Conservation (phyloP, 2,797 vertebrate species). For the Trichosurus vulpecula region DNA sequence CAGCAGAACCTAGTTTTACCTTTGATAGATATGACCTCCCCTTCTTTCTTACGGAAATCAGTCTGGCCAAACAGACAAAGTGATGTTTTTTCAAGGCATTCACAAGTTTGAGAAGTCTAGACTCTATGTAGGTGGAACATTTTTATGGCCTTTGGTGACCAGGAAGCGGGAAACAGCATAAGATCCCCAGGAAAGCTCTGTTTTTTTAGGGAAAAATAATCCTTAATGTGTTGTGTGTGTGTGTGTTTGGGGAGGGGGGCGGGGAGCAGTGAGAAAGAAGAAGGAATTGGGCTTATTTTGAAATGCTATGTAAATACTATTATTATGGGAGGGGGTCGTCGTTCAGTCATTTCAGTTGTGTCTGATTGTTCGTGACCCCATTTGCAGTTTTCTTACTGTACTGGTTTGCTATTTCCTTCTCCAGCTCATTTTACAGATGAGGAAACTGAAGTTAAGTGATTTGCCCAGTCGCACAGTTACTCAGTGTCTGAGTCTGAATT, state of each 20-base stretch:
- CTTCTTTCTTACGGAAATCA: background rate
- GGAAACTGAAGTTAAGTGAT: background rate
- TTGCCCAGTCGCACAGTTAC: background rate
- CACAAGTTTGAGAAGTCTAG: background rate
- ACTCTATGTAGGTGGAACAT: background rate
- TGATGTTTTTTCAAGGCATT: background rate
- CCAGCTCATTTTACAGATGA: background rate
- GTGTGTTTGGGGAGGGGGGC: no score
- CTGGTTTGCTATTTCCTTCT: background rate
- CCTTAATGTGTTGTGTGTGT: no score
- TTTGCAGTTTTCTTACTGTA: background rate
- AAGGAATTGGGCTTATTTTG: no score
- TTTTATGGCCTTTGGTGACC: background rate
- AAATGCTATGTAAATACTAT: background rate
- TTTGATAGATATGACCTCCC: no score
- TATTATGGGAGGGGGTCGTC: background rate
- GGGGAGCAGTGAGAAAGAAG: no score
- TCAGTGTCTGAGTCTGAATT: background rate
- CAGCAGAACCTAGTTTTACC: background rate
- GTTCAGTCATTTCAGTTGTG: background rate
- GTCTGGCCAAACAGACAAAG: background rate
- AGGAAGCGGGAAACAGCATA: background rate
- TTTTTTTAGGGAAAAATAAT: background rate
- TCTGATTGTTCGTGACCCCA: background rate
- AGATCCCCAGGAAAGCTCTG: background rate